Conservation (phyloP, 2,888 invertebrate genomes). For the Anodontia alba region DNA sequence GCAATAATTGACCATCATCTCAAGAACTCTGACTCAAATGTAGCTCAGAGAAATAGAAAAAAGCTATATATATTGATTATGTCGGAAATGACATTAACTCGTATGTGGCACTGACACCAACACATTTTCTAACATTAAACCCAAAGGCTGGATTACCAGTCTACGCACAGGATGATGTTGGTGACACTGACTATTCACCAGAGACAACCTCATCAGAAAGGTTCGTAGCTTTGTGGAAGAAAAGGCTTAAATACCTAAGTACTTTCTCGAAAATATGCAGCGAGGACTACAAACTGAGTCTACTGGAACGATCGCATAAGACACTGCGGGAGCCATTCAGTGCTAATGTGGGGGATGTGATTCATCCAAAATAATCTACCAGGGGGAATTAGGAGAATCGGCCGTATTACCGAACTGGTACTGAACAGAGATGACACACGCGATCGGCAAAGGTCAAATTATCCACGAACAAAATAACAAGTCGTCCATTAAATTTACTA, state of each 20-base stretch:
- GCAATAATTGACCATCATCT: no score
- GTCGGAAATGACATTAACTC: not conserved
- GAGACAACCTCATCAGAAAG: not conserved
- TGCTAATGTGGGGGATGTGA: not conserved
- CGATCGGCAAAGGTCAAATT: no score
- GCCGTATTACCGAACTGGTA: no score
- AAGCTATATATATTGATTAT: no score
- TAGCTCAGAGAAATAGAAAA: no score
- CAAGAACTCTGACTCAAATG: no score
- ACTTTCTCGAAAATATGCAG: not conserved
- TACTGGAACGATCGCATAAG: not conserved
- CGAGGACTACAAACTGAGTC: not conserved
- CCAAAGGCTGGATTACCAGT: not conserved
- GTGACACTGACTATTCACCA: not conserved
- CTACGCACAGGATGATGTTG: not conserved
- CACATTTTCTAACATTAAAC: not conserved
- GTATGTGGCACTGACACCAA: not conserved
- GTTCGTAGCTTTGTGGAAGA: not conserved
- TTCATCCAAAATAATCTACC: not conserved
- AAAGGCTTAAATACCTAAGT: not conserved
- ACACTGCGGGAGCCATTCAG: not conserved
- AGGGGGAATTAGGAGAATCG: not conserved
- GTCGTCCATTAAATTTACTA: no score
- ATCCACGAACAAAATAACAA: no score
- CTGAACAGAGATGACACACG: no score